These are phyloP conservation scores for Palaemon carinicauda DNA, from an alignment of 1,140 invertebrate genomes.

Conservation along the genomic window DNA sequence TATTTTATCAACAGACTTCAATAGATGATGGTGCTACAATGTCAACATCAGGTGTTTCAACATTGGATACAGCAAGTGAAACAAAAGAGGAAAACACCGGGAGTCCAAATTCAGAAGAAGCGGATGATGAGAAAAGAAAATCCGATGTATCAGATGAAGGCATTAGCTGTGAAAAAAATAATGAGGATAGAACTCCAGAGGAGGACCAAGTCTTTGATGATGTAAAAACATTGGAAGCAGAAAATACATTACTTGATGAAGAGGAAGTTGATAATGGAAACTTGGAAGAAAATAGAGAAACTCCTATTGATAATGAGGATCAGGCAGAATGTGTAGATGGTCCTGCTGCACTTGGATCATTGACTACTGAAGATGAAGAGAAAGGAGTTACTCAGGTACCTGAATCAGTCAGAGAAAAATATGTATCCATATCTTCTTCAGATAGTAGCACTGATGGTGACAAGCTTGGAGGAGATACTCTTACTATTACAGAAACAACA, in stretches of 20 bases:
- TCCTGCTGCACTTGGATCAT: neutral
- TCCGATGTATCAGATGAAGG: too few species aligned
- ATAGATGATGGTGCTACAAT: slow-evolving; percentile 28
- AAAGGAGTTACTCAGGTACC: neutral
- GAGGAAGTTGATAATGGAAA: neutral
- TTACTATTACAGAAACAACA: slow-evolving; percentile 27
- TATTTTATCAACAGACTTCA: slow-evolving; percentile 8
- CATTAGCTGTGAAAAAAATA: too few species aligned
- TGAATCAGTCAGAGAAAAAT: neutral
- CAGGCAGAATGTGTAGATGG: neutral
- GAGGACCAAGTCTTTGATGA: neutral
- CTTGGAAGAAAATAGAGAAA: neutral
- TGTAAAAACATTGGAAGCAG: neutral
- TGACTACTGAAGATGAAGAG: neutral
- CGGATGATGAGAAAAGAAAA: neutral
- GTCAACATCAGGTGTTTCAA: slow-evolving; percentile 39
- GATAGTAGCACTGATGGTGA: slow-evolving; percentile 35
- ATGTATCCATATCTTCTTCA: slow-evolving; percentile 27
- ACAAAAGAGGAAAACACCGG: neutral
- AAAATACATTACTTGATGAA: neutral
- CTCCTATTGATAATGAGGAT: neutral
- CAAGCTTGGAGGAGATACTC: slow-evolving; percentile 22
- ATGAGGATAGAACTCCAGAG: too few species aligned
- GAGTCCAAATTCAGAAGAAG: neutral
- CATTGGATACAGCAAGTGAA: slow-evolving; percentile 40